phyloP scores from a whole-genome alignment of 2,888 invertebrate genomes.

The Synergus itoensis region DNA sequence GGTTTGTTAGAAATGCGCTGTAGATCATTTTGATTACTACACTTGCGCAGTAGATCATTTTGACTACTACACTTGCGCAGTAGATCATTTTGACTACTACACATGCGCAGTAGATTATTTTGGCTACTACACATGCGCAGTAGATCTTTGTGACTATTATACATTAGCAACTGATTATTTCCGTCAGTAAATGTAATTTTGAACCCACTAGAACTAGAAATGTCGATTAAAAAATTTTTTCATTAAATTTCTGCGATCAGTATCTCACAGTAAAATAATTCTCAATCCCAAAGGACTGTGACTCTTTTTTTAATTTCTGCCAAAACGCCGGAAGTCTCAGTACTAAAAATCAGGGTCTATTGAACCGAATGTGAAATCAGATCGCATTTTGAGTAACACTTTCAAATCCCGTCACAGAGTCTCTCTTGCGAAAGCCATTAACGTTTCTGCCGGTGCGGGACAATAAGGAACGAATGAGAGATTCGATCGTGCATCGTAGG shows the following conservation, averaged over 20 bases:
- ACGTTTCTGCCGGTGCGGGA: conserved; percentile 23
- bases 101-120: neutral
- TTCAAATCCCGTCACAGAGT: conserved; percentile 27
- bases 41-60: neutral
- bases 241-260: neutral
- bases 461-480: conserved; percentile 32
- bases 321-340: neutral
- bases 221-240: neutral
- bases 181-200: neutral
- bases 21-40: neutral
- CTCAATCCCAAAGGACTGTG: too few relatives aligned
- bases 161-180: neutral
- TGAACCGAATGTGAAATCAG: conserved; percentile 24
- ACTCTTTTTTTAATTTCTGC: neutral
- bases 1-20: neutral
- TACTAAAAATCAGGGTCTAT: neutral
- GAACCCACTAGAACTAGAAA: neutral
- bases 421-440: conserved; percentile 37
- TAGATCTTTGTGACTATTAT: neutral
- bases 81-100: neutral
- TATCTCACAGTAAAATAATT: too few relatives aligned
- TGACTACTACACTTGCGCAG: neutral
- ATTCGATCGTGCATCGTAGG: conserved; percentile 40
- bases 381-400: conserved; percentile 34
- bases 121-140: neutral